Conservation (phyloP, 2,888 invertebrate genomes). For the Drosophila eohydei region DNA sequence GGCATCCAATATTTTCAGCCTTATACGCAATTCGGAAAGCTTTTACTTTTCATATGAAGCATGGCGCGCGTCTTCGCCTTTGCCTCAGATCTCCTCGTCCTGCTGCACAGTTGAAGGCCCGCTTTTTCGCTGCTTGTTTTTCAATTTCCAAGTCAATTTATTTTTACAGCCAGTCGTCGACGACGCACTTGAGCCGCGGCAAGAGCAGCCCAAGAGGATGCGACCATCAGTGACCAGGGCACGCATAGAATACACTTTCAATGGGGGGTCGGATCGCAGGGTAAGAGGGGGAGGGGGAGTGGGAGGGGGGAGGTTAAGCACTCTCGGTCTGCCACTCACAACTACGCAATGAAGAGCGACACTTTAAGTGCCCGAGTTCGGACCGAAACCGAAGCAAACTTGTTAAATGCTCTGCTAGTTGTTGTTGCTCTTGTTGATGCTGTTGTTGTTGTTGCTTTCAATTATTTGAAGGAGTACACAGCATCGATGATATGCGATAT, state of each 20-base stretch:
- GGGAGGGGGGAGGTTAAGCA: constrained; percentile 27
- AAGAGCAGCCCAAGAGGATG: constrained; percentile 49
- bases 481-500: constrained; percentile 59
- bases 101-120: constrained; percentile 56
- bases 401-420: constrained; percentile 48
- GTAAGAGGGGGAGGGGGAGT: constrained; percentile 5
- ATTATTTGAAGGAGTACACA: constrained; percentile 42
- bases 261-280: constrained; percentile 21
- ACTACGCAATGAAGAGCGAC: constrained; percentile 74
- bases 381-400: constrained; percentile 48
- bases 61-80: constrained; percentile 20
- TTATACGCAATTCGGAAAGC: constrained; percentile 48
- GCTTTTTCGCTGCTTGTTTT: constrained; percentile 61
- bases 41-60: constrained; percentile 57
- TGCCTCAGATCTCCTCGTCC: constrained; percentile 29
- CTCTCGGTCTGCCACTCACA: constrained; percentile 54
- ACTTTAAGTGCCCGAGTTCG: constrained; percentile 64
- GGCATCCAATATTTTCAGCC: constrained; percentile 42
- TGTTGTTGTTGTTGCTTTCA: constrained; percentile 23
- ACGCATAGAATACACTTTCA: constrained; percentile 27
- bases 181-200: constrained; percentile 48
- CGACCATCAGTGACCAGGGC: constrained; percentile 47
- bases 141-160: constrained; percentile 82
- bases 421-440: constrained; percentile 2
- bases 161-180: constrained; percentile 69